Conservation (phyloP, 2,113 vertebrate species). For the Eudyptes chrysolophus region DNA sequence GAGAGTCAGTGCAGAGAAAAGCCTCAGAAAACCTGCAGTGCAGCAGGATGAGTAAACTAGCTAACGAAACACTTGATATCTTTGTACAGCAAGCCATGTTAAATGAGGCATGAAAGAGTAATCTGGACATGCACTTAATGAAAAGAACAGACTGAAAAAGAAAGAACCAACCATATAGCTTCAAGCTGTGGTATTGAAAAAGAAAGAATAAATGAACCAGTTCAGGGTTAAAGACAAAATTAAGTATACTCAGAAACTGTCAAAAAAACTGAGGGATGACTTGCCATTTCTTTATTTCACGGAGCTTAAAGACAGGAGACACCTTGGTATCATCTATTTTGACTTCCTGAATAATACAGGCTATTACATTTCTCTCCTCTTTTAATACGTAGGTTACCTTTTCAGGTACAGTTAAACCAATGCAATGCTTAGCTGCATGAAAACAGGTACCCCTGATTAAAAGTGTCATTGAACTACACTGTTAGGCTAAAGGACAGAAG, state of each 20-base stretch:
- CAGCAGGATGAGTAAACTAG: conserved; percentile 55
- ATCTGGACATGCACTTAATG: conserved; percentile 43
- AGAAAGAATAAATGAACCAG: background rate
- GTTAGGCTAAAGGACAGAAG: conserved; percentile 20
- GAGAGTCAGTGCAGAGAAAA: conserved; percentile 25
- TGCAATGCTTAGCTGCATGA: background rate
- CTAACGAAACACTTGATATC: conserved; percentile 43
- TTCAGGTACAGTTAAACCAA: conserved; percentile 25
- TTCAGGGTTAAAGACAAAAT: conserved; percentile 6
- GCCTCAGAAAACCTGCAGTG: conserved; percentile 63
- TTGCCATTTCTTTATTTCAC: background rate
- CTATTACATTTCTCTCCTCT: conserved; percentile 1
- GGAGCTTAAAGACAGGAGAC: background rate
- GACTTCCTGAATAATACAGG: conserved; percentile 1
- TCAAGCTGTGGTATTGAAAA: conserved; percentile 35
- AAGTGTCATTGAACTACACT: background rate
- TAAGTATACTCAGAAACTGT: background rate
- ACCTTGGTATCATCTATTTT: background rate
- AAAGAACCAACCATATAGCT: background rate
- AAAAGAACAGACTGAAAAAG: conserved; percentile 16
- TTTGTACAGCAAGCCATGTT: conserved; percentile 37
- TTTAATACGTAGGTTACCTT: background rate
- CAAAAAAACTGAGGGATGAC: background rate
- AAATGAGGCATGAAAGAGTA: conserved; percentile 66
- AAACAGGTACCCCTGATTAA: background rate